phyloP scores from a whole-genome alignment of 2,797 vertebrate species.

The Buceros bicornis region DNA sequence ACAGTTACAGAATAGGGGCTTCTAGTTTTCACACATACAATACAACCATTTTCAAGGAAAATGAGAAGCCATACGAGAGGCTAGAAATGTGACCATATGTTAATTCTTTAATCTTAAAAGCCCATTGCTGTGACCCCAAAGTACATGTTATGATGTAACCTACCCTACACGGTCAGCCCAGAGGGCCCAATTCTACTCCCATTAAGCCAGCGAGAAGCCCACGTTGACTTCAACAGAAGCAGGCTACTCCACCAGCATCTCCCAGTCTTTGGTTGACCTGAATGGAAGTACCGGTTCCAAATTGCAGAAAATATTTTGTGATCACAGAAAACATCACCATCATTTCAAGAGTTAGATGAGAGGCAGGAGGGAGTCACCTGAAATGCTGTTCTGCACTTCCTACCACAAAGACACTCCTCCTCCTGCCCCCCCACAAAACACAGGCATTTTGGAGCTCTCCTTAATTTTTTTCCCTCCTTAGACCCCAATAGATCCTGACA shows the following conservation, averaged over 20 bases:
- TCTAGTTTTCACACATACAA: conserved; percentile 6
- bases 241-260: background rate
- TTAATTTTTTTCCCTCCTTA: too few species aligned
- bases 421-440: background rate
- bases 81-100: background rate
- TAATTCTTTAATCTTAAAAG: conserved; percentile 19
- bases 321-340: background rate
- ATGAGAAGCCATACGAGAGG: background rate
- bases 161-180: background rate
- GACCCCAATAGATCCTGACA: background rate
- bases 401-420: background rate
- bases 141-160: background rate
- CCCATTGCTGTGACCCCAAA: background rate
- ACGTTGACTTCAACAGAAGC: background rate
- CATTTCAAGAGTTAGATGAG: background rate
- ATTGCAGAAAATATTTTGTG: background rate
- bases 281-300: background rate
- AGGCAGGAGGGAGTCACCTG: background rate
- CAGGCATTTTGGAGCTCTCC: background rate
- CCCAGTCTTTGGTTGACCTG: background rate
- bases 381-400: background rate
- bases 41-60: background rate
- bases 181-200: background rate
- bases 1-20: background rate
- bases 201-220: background rate